A percentile compares a stretch with the other conserved stretches of the same genome.
These are phyloP conservation scores for Laticauda laticaudata DNA, from an alignment of 2,113 vertebrate species.

Conservation along the genomic window DNA sequence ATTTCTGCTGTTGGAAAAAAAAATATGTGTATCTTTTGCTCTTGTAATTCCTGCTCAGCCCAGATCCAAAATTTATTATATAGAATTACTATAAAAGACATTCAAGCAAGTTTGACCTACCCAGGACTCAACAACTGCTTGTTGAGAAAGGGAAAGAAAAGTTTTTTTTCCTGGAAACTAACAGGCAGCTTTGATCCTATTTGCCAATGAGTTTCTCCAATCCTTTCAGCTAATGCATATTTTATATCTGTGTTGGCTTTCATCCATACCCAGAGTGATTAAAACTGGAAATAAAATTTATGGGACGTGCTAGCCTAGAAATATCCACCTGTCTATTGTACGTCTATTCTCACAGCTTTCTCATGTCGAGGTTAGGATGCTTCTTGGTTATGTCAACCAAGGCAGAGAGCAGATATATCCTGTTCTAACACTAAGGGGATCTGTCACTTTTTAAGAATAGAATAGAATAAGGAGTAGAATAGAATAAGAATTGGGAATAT, in stretches of 20 bases:
- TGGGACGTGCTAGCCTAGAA: background rate
- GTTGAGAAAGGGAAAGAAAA: background rate
- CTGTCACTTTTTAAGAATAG: no score
- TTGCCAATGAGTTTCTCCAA: background rate
- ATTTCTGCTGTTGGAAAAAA: background rate
- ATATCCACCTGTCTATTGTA: background rate
- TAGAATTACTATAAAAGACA: background rate
- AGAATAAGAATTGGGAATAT: no score
- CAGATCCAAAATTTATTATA: background rate
- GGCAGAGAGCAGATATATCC: background rate
- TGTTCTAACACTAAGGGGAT: background rate
- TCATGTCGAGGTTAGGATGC: background rate
- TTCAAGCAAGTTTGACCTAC: background rate
- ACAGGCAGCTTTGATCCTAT: background rate
- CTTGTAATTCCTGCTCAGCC: background rate
- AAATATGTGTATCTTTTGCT: background rate
- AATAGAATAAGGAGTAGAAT: no score
- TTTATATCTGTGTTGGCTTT: background rate
- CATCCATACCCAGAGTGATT: background rate
- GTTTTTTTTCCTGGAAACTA: background rate
- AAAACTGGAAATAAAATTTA: background rate
- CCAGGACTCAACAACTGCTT: background rate
- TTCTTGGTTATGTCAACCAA: background rate
- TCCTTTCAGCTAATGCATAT: background rate
- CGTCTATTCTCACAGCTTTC: background rate